A percentile compares a stretch with the other conserved stretches of the same genome.
Conservation (phyloP, 2,888 invertebrate genomes). For the Icerya purchasi region DNA sequence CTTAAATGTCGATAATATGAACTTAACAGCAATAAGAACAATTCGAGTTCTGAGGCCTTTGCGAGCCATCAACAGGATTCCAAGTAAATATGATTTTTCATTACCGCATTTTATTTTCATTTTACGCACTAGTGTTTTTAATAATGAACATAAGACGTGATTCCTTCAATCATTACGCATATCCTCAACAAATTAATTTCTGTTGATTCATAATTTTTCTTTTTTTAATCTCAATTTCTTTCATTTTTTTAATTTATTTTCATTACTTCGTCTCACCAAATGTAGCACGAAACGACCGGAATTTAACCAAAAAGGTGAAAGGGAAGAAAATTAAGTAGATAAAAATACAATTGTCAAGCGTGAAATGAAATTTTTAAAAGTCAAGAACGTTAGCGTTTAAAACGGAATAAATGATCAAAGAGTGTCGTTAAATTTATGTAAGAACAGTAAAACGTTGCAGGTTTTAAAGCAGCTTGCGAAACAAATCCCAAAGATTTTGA, state of each 20-base stretch:
- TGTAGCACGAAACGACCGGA: too few species aligned
- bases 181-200: neutral
- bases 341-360: too few species aligned
- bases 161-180: neutral
- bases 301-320: too few species aligned
- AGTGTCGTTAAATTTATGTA: too few species aligned
- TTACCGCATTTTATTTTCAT: neutral
- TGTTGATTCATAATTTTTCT: neutral
- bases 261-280: neutral
- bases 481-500: too few species aligned
- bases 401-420: too few species aligned
- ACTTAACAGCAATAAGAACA: conserved; percentile 92
- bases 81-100: conserved; percentile 53
- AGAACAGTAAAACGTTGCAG: too few species aligned
- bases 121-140: neutral
- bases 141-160: too few species aligned
- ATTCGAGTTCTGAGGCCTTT: conserved; percentile 91
- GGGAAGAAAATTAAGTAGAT: too few species aligned
- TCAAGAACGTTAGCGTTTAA: too few species aligned
- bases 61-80: conserved; percentile 97
- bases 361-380: too few species aligned
- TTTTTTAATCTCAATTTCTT: neutral
- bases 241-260: conserved; percentile 6
- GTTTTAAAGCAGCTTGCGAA: too few species aligned
- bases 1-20: conserved; percentile 88